Evolutionary conservation across 2,113 vertebrate genomes (phyloP).

Genomic region (Halcyon senegalensis): DNA sequence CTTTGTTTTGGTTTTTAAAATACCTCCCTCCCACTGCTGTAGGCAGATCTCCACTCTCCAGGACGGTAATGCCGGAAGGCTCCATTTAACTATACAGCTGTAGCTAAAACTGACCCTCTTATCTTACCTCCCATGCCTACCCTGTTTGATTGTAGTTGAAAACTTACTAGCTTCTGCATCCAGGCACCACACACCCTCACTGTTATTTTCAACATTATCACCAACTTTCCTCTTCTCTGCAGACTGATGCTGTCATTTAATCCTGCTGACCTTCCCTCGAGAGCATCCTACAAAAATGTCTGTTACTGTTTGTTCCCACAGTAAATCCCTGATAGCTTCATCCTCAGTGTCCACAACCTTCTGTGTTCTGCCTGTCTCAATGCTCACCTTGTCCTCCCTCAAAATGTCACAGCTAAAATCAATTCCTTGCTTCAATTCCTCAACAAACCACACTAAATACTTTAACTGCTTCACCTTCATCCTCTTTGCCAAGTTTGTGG

Average conservation of each 20-base stretch:
- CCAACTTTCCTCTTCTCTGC: neutral
- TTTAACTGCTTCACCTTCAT: neutral
- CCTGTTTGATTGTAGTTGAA: neutral
- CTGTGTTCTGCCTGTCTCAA: neutral
- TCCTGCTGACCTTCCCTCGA: neutral
- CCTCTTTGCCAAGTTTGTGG: neutral
- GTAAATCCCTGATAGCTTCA: neutral
- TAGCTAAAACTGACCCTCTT: neutral
- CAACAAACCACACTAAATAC: neutral
- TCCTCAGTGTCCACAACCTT: neutral
- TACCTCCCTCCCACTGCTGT: neutral
- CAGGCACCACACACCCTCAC: neutral
- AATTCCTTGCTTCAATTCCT: neutral
- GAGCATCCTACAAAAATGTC: neutral
- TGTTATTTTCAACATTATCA: neutral
- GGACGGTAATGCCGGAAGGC: neutral
- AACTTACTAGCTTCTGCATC: neutral
- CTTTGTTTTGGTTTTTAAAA: neutral
- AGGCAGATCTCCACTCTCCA: neutral
- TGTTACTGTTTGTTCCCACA: neutral
- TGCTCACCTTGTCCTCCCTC: neutral
- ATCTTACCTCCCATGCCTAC: neutral
- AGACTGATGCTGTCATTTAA: constrained; percentile 37
- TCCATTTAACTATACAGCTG: neutral
- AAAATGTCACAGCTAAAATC: constrained; percentile 49